A percentile compares a stretch with the other conserved stretches of the same genome.
These are phyloP conservation scores for Erythrolamprus reginae DNA, from an alignment of 2,113 vertebrate genomes.

Conservation along the genomic window DNA sequence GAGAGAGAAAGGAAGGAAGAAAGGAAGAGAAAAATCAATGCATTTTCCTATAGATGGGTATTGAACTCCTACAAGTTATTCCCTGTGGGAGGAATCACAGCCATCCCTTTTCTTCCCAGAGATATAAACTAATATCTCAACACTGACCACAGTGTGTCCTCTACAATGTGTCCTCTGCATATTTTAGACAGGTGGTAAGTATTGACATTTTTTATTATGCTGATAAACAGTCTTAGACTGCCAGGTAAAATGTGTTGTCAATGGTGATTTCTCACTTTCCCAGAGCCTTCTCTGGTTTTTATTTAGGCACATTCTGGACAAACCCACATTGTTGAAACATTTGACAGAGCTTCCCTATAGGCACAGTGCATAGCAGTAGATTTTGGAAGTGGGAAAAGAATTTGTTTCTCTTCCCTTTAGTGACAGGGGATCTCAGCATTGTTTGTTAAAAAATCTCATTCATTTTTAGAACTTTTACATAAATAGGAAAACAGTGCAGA, in stretches of 20 bases:
- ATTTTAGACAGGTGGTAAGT: slow-evolving; percentile 64
- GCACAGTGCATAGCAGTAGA: neutral
- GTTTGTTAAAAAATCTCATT: neutral
- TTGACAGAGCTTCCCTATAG: slow-evolving; percentile 11
- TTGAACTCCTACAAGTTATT: slow-evolving; percentile 30
- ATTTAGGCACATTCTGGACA: slow-evolving; percentile 17
- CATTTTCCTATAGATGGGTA: slow-evolving; percentile 39
- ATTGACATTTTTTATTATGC: slow-evolving; percentile 72
- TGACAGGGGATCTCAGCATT: neutral
- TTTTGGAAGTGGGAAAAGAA: neutral
- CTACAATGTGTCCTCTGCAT: slow-evolving; percentile 62
- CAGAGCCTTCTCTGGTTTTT: slow-evolving; percentile 36
- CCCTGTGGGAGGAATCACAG: slow-evolving; percentile 19
- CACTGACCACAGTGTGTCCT: slow-evolving; percentile 57
- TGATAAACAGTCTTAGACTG: slow-evolving; percentile 64
- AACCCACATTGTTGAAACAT: neutral
- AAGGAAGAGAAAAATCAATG: slow-evolving; percentile 23
- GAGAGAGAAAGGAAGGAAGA: no score
- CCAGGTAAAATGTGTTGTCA: slow-evolving; percentile 61
- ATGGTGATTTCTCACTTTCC: slow-evolving; percentile 63
- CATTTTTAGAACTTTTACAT: neutral
- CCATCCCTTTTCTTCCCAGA: slow-evolving; percentile 29
- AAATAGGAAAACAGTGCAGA: neutral
- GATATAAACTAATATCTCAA: slow-evolving; percentile 62
- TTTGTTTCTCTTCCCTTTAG: neutral